A percentile compares a stretch with the other conserved stretches of the same genome.
phyloP scores from a whole-genome alignment of 2,113 vertebrate genomes.

The Syngnathoides biaculeatus region DNA sequence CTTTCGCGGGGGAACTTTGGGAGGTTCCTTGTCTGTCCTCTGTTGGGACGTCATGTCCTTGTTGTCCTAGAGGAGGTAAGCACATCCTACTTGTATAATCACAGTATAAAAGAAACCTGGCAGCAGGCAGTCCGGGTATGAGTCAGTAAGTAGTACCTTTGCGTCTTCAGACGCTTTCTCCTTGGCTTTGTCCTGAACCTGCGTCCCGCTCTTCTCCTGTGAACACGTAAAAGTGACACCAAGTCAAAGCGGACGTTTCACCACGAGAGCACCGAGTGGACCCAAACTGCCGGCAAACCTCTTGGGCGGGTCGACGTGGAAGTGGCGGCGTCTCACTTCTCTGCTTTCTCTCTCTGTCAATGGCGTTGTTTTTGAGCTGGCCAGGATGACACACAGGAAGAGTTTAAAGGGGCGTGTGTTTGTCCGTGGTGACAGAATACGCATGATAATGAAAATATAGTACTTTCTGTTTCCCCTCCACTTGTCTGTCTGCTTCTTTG shows the following conservation, averaged over 20 bases:
- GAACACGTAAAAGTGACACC: background rate
- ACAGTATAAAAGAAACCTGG: background rate
- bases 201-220: constrained; percentile 51
- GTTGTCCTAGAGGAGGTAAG: background rate
- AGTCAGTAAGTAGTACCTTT: constrained; percentile 38
- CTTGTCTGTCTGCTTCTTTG: constrained; percentile 25
- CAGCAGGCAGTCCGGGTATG: background rate
- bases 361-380: constrained; percentile 45
- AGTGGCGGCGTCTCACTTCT: constrained; percentile 35
- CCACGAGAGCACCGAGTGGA: background rate
- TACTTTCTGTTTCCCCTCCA: constrained; percentile 34
- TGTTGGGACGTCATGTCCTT: constrained; percentile 23
- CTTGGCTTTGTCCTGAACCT: constrained; percentile 12
- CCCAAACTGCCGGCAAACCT: constrained; percentile 36
- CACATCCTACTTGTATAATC: background rate
- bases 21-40: constrained; percentile 24
- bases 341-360: constrained; percentile 33
- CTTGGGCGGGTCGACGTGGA: constrained; percentile 36
- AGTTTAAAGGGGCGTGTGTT: constrained; percentile 2
- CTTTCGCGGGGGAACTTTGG: constrained; percentile 18
- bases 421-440: constrained; percentile 27
- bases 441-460: constrained; percentile 24
- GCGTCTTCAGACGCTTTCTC: constrained; percentile 16
- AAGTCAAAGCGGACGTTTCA: background rate
- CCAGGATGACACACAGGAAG: constrained; percentile 33